These are phyloP conservation scores for Aythya fuligula DNA, from an alignment of 2,797 vertebrate genomes.

Conservation along the genomic window DNA sequence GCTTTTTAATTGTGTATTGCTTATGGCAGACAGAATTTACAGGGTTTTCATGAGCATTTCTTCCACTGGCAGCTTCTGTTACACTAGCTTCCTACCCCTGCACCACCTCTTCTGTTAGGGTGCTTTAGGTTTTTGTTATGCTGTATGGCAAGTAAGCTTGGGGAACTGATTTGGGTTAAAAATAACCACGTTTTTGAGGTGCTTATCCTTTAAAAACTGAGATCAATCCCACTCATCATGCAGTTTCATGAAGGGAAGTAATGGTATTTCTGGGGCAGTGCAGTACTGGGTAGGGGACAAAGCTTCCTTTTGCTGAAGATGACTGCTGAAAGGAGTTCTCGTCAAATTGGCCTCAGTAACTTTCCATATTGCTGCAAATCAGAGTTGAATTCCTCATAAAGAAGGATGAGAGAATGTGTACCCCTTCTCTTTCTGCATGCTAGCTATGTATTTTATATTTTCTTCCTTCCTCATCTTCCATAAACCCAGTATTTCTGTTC, in stretches of 20 bases:
- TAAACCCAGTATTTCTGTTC: background rate
- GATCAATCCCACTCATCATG: background rate
- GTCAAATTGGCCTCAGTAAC: background rate
- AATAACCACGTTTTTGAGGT: background rate
- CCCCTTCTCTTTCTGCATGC: background rate
- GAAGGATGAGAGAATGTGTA: background rate
- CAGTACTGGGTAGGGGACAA: background rate
- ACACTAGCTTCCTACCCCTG: background rate
- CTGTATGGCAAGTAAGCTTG: background rate
- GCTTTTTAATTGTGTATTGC: background rate
- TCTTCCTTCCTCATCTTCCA: background rate
- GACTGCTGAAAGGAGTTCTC: accelerated
- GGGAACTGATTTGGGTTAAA: background rate
- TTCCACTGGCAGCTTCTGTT: background rate
- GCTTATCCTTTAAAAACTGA: background rate
- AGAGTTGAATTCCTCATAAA: background rate
- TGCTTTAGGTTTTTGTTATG: background rate
- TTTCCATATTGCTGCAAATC: background rate
- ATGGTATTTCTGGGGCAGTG: background rate
- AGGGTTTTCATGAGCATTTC: background rate
- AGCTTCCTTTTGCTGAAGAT: background rate
- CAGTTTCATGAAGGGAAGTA: background rate
- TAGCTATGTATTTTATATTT: background rate
- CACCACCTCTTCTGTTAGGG: background rate
- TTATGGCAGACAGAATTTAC: background rate